Percentiles rank a stretch among this genome's conserved stretches.
Conservation (phyloP, 2,113 vertebrate genomes). For the Laticauda laticaudata region DNA sequence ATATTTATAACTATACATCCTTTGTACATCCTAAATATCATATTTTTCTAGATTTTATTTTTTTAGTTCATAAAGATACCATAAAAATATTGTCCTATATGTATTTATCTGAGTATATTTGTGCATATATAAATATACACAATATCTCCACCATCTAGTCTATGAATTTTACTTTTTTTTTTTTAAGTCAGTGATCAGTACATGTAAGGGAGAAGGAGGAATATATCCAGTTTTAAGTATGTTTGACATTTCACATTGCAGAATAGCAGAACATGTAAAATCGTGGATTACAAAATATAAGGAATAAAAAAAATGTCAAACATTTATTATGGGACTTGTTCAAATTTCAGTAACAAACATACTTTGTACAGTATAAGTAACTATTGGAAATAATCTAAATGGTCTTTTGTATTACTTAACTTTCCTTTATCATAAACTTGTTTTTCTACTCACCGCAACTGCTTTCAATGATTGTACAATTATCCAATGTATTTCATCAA, state of each 20-base stretch:
- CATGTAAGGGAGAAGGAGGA: neutral
- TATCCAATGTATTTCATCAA: slow-evolving; percentile 98
- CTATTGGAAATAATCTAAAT: neutral
- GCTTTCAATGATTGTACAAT: slow-evolving; percentile 96
- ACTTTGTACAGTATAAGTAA: neutral
- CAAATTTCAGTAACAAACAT: neutral
- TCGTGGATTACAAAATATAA: neutral
- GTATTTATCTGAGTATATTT: neutral
- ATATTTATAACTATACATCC: neutral
- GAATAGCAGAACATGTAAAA: neutral
- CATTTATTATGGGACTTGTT: neutral
- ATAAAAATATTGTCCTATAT: neutral
- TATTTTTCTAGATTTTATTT: neutral
- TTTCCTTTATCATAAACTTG: neutral
- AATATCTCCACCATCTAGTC: neutral
- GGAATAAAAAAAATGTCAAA: neutral
- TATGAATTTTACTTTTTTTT: neutral
- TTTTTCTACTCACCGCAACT: slow-evolving; percentile 83
- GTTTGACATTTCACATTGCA: neutral
- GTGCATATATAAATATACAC: neutral
- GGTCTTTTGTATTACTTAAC: neutral
- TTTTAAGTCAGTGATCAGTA: neutral
- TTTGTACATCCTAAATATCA: neutral
- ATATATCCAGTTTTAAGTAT: neutral
- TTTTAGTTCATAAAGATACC: neutral